Evolutionary conservation across 2,888 invertebrate genomes (phyloP).

Genomic region (Selenia dentaria): DNA sequence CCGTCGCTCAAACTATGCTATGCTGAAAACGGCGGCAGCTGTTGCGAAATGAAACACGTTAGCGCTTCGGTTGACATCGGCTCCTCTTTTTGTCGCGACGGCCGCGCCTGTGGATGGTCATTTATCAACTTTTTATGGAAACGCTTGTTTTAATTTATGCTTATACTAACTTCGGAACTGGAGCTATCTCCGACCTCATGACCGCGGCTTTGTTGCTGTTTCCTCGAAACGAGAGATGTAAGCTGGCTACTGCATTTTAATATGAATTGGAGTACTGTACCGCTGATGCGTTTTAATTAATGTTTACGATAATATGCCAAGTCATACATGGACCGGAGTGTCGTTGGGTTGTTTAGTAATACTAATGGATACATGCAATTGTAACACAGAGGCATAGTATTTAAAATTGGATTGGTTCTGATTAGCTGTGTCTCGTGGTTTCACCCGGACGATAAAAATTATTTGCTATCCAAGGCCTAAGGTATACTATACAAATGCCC

Average conservation of each 20-base stretch:
- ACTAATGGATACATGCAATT: slow-evolving; percentile 24
- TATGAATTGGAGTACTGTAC: slow-evolving; percentile 42
- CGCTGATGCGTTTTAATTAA: slow-evolving; percentile 40
- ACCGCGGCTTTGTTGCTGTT: slow-evolving; percentile 67
- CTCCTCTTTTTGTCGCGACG: slow-evolving; percentile 74
- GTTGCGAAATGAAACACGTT: slow-evolving; percentile 80
- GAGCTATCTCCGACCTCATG: slow-evolving; percentile 76
- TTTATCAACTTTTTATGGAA: slow-evolving; percentile 83
- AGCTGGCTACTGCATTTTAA: slow-evolving; percentile 54
- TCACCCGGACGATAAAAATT: too few species aligned
- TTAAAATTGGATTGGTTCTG: too few species aligned
- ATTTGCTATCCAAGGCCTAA: too few species aligned
- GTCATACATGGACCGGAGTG: slow-evolving; percentile 35
- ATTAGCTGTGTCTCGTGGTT: too few species aligned
- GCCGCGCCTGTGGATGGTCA: slow-evolving; percentile 75
- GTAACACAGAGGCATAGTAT: slow-evolving; percentile 19
- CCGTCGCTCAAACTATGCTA: slow-evolving; percentile 39
- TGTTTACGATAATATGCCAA: slow-evolving; percentile 46
- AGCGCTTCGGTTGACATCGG: slow-evolving; percentile 73
- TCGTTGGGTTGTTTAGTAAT: slow-evolving; percentile 32
- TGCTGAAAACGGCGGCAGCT: slow-evolving; percentile 71
- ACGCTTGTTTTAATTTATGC: slow-evolving; percentile 83
- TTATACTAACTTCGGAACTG: slow-evolving; percentile 72
- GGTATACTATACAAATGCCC: too few species aligned
- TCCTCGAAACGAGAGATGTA: slow-evolving; percentile 47